Base-by-base conservation (phyloP, 1,140 invertebrate genomes). In the Lycorma delicatula region DNA sequence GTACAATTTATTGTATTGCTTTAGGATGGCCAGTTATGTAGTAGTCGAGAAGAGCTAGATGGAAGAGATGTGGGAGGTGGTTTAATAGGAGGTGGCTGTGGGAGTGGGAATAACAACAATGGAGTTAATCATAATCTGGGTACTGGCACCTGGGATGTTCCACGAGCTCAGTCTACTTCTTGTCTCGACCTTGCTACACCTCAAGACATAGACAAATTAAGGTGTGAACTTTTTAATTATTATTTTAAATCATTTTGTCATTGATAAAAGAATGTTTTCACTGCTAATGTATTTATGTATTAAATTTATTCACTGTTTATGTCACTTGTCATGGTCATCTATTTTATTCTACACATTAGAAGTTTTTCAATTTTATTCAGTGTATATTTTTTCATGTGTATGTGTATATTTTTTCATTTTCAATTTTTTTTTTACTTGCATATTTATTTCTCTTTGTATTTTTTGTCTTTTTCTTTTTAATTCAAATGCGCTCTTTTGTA, bases 141-240 rank as follows among this genome's bases (percentile, higher is more conserved):
- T 20, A 22, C 6, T 3, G 41, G 41, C 5, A 54, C 44, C 28
- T 48, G 54, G 41, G 61, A 61, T 28, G 56, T 58, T 18, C 60
- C 57, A 13, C 64, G 82, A 38, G 82, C 82, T 3, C 82, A 84
- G 65, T 85, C 83, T 46, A 83, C 82, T 13, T 85, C 83, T 6
- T 86, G 83, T 65, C 72, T 85, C 0, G 84, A 86, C 68, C 68
- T 86, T 51, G 81, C 79, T 54, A 75, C 74, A 68, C 72, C 69
- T 61, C 77, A 54, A 41, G 70, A 71, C 53, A 59, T 67, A 22
- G 69, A 73, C 38, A 70, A 67, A 58, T 59, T 71, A 12, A 65
- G 69, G 65, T 72, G 59, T 48, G 41, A 29, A 27, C 5, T 36
- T n/a, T n/a, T n/a, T n/a, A n/a, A n/a, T n/a, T n/a, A n/a, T n/a